Percentiles rank a stretch among this genome's conserved stretches.
These are phyloP conservation scores for Lasioglossum malachurum DNA, from an alignment of 2,888 invertebrate species.

Conservation along the genomic window DNA sequence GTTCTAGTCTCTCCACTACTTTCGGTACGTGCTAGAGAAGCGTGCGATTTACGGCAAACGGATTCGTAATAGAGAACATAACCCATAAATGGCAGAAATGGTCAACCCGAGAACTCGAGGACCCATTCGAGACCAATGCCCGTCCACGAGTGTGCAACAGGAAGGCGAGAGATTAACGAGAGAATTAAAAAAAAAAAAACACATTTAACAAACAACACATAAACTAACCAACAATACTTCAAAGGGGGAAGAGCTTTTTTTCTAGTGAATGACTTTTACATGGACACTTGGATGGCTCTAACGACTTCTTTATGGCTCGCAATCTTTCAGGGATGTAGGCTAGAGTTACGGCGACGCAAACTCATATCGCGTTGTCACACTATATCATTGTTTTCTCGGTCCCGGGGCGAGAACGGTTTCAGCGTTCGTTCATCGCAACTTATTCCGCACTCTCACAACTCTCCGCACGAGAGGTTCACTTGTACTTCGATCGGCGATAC, in stretches of 20 bases:
- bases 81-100: constrained; percentile 63
- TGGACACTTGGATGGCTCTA: constrained; percentile 71
- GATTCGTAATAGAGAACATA: constrained; percentile 62
- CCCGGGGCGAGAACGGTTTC: constrained; percentile 22
- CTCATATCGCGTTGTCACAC: constrained; percentile 69
- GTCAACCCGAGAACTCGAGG: constrained; percentile 24
- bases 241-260: constrained; percentile 57
- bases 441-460: constrained; percentile 16
- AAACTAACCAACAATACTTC: constrained; percentile 77
- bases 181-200: constrained; percentile 19
- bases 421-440: constrained; percentile 56
- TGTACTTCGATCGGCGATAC: background rate
- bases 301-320: constrained; percentile 62
- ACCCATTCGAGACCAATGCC: constrained; percentile 37
- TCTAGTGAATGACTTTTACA: constrained; percentile 75
- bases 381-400: constrained; percentile 50
- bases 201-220: constrained; percentile 72
- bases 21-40: constrained; percentile 58
- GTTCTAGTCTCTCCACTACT: constrained; percentile 59
- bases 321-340: constrained; percentile 61
- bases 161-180: constrained; percentile 19
- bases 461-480: constrained; percentile 21
- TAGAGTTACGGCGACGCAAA: constrained; percentile 75
- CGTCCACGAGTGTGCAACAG: constrained; percentile 38
- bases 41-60: constrained; percentile 52